Base-by-base conservation (phyloP, 2,888 invertebrate genomes). In the Steinernema scapterisci region DNA sequence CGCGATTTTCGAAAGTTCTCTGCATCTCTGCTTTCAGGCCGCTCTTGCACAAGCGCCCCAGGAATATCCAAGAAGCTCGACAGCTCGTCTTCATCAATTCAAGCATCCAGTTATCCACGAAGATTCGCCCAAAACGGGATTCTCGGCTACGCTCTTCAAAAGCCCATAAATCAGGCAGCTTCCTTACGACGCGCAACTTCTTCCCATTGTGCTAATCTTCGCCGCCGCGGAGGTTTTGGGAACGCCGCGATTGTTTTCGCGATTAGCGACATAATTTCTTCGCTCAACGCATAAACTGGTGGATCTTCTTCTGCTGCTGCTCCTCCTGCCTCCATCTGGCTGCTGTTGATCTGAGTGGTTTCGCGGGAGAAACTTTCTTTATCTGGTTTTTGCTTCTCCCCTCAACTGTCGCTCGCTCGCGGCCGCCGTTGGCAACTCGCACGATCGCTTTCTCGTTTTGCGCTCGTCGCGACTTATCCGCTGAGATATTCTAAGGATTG, bases 371-470 rank as follows among this genome's bases (percentile, higher is more conserved):
- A 63, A 63, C 63, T 63, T 63, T 63, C 63, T 63, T 63, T 31
- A 63, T 63, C 63, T 63, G 63, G 63, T 63, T 63, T 63, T 63
- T 63, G 63, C 63, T 63, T 63, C 63, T 63, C 38, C 63, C 25
- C 13, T 21, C 63, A 25, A 25, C 54, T 31, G 48, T 19, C 27
- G 63, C 63, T 9, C 38, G 38, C 5, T 38, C 16, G 48, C 48
- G 19, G 48, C 48, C 48, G 48, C 48, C 48, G 48, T 19, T 48
- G 48, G 6, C 48, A 16, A 48, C 48, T 16, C 63, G 63, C 63
- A 31, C 63, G 63, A 54, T 63, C 38, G 63, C 63, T 63, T 63
- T 63, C 63, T 63, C 63, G 63, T 63, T 63, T 63, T 63, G 63
- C 16, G 52, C 31, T 25, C 31, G 63, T n/a, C 63, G 31, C 63